A percentile compares a stretch with the other conserved stretches of the same genome.
These are phyloP conservation scores for Papilio machaon DNA, from an alignment of 1,140 invertebrate species.

Conservation along the genomic window DNA sequence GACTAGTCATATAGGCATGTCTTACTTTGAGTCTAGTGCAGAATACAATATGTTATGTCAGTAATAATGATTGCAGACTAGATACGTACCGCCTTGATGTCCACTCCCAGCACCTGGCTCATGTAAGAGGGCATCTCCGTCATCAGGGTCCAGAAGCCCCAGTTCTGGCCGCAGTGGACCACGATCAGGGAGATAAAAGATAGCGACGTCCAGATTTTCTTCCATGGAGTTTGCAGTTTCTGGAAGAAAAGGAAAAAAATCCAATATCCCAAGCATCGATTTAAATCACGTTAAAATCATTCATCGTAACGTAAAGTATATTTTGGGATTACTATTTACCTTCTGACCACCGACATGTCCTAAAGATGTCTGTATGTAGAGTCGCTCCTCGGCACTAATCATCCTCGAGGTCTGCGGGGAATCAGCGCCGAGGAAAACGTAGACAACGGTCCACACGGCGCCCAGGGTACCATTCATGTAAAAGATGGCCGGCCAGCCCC, in stretches of 20 bases:
- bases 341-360: conserved; percentile 65
- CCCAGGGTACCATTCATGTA: conserved; percentile 86
- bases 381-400: conserved; percentile 82
- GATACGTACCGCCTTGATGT: conserved; percentile 84
- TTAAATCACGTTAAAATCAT: too few species aligned
- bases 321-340: conserved; percentile 46
- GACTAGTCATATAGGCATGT: too few species aligned
- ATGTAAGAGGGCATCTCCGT: conserved; percentile 96
- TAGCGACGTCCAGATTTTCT: conserved; percentile 87
- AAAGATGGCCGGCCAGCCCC: conserved; percentile 88
- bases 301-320: not conserved
- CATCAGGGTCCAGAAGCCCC: conserved; percentile 96
- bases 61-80: conserved; percentile 73
- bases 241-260: conserved; percentile 42
- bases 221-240: conserved; percentile 86
- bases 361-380: conserved; percentile 82
- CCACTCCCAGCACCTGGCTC: conserved; percentile 89
- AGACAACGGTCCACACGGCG: conserved; percentile 83
- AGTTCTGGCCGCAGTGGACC: conserved; percentile 93
- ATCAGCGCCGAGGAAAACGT: conserved; percentile 83
- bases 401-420: conserved; percentile 82
- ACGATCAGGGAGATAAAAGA: conserved; percentile 92
- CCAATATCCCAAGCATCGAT: not conserved
- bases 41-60: not conserved
- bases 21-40: too few species aligned